phyloP scores from a whole-genome alignment of 2,888 invertebrate genomes.

The Lysandra bellargus region DNA sequence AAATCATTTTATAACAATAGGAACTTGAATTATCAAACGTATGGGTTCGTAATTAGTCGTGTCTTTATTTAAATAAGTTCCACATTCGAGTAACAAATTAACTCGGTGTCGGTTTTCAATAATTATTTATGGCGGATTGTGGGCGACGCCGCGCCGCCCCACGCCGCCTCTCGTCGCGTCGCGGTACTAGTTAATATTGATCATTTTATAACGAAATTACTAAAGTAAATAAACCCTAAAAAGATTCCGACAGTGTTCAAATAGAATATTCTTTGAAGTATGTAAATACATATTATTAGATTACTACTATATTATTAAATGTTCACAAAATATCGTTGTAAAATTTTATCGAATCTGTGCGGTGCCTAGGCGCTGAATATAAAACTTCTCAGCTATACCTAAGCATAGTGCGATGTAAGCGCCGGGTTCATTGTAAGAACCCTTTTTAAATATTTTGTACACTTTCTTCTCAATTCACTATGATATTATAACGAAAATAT shows the following conservation, averaged over 20 bases:
- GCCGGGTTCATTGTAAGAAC: neutral
- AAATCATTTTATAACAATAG: neutral
- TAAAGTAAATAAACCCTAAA: neutral
- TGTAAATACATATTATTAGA: too few species aligned
- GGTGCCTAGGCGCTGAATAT: too few species aligned
- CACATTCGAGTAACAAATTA: slow-evolving; percentile 10
- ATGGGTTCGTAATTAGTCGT: neutral
- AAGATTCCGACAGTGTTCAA: too few species aligned
- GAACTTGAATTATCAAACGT: neutral
- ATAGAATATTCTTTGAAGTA: too few species aligned
- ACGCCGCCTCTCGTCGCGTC: neutral
- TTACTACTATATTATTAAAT: too few species aligned
- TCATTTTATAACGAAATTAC: neutral
- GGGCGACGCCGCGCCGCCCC: neutral
- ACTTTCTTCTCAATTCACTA: neutral
- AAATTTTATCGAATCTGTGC: too few species aligned
- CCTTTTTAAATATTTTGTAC: neutral
- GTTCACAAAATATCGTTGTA: too few species aligned
- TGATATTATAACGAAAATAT: neutral
- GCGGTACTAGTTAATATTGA: neutral
- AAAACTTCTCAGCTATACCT: too few species aligned
- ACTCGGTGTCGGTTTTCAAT: slow-evolving; percentile 5
- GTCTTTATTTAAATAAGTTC: neutral
- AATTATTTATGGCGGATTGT: slow-evolving; percentile 14
- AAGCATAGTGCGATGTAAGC: too few species aligned